phyloP scores from a whole-genome alignment of 1,140 invertebrate genomes.

The Aphelenchoides fujianensis region DNA sequence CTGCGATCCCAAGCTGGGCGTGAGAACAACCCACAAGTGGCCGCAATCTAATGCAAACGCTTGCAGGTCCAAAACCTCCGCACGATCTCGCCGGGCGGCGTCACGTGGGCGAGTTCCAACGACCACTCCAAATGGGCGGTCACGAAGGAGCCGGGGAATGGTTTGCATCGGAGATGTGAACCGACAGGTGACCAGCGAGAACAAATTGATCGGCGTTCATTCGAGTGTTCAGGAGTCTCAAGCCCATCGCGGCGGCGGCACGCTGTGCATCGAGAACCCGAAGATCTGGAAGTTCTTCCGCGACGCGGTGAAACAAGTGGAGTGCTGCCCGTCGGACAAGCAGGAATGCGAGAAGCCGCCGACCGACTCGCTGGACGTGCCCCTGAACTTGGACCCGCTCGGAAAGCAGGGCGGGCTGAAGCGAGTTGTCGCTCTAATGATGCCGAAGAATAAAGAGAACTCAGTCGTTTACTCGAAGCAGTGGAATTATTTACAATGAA shows the following conservation, averaged over 20 bases:
- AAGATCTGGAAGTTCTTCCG: constrained; percentile 67
- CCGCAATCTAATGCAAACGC: constrained; percentile 25
- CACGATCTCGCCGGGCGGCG: background rate
- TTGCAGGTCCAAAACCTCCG: constrained; percentile 54
- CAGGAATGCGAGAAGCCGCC: constrained; percentile 1
- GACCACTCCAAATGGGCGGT: constrained; percentile 92
- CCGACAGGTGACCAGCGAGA: constrained; percentile 70
- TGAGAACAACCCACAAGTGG: background rate
- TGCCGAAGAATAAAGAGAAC: no score
- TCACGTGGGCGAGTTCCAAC: constrained; percentile 69
- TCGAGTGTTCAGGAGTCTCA: constrained; percentile 69
- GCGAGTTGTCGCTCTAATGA: no score
- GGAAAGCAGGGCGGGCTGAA: no score
- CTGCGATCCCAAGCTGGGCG: background rate
- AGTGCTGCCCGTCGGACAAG: constrained; percentile 38
- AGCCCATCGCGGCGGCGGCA: constrained; percentile 76
- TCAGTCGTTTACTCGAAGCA: no score
- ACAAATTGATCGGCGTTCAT: background rate
- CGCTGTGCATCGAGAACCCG: constrained; percentile 71
- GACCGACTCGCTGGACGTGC: background rate
- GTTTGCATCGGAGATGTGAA: constrained; percentile 88
- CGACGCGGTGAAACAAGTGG: constrained; percentile 49
- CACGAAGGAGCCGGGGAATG: constrained; percentile 66
- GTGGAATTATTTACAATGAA: background rate
- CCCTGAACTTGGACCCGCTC: background rate